These are phyloP conservation scores for Halcyon malimbica DNA, from an alignment of 2,113 vertebrate species.

Conservation along the genomic window DNA sequence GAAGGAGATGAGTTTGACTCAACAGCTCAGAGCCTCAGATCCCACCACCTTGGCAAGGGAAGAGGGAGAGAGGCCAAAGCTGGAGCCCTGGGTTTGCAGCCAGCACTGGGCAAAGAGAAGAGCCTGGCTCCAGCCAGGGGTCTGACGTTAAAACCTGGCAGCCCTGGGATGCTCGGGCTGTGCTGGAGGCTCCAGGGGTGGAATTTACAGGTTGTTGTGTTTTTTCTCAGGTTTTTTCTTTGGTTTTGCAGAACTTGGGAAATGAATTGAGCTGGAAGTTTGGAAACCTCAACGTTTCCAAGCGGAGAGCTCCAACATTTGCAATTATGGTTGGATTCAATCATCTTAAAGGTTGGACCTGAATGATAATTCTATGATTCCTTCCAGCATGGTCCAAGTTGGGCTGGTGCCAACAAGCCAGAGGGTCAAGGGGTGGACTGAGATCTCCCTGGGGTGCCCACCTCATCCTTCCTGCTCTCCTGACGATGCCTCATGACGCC, in stretches of 20 bases:
- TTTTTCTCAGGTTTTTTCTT: background rate
- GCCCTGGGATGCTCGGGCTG: background rate
- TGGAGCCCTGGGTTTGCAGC: background rate
- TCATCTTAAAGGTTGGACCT: background rate
- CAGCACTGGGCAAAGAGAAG: background rate
- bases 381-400: background rate
- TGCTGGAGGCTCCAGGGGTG: background rate
- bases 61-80: background rate
- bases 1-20: background rate
- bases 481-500: background rate
- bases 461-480: background rate
- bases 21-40: background rate
- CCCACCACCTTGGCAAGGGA: background rate
- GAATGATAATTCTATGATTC: background rate
- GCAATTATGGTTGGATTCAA: background rate
- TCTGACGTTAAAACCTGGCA: background rate
- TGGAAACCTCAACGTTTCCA: accelerated
- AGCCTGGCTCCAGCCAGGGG: background rate
- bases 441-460: background rate
- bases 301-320: accelerated
- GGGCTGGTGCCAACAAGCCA: background rate
- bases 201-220: background rate
- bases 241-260: background rate
- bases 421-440: background rate
- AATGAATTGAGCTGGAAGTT: background rate